These are phyloP conservation scores for Solenopsis invicta DNA, from an alignment of 1,140 invertebrate genomes.

Conservation along the genomic window DNA sequence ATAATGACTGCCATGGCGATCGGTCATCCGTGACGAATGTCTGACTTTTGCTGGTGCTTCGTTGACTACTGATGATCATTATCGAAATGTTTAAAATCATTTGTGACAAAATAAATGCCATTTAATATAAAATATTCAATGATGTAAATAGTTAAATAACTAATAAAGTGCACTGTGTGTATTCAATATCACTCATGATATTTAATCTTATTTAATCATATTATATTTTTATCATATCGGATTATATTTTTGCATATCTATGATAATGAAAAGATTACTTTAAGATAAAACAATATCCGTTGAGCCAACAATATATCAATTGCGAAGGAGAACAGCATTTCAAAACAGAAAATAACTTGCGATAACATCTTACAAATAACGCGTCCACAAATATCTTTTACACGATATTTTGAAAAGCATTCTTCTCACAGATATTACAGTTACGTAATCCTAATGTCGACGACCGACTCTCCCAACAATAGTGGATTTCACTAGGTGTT, in stretches of 20 bases:
- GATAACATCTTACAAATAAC: background rate
- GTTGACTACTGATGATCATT: background rate
- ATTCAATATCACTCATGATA: background rate
- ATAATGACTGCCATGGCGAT: no score
- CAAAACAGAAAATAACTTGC: background rate
- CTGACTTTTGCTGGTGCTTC: no score
- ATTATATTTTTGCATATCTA: background rate
- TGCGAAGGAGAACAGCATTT: background rate
- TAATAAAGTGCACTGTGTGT: no score
- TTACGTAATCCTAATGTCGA: constrained; percentile 5
- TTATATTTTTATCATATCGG: background rate
- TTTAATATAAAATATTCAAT: no score
- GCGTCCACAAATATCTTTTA: no score
- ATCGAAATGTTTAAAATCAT: background rate
- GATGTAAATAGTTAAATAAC: background rate
- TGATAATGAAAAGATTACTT: background rate
- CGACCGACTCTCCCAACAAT: background rate
- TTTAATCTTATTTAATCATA: background rate
- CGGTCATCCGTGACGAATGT: no score
- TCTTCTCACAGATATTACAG: background rate
- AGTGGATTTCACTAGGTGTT: no score
- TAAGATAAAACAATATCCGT: background rate
- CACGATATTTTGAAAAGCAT: background rate
- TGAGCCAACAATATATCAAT: background rate
- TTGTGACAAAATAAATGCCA: background rate